Percentiles rank a stretch among this genome's conserved stretches.
Evolutionary conservation across 2,797 vertebrate genomes (phyloP).

Genomic region (Myiothlypis coronata): DNA sequence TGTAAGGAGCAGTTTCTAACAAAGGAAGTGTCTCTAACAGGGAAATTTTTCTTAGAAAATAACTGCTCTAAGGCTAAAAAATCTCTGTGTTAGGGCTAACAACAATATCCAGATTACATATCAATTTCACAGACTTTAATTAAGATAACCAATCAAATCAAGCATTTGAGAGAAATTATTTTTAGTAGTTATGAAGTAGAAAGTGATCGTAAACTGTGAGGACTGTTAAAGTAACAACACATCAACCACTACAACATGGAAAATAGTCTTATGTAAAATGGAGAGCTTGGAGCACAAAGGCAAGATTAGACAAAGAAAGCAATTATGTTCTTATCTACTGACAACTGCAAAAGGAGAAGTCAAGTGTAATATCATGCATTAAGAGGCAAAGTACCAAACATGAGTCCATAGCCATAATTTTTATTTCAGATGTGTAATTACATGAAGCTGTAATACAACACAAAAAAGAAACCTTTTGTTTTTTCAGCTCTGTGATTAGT

Average conservation of each 20-base stretch:
- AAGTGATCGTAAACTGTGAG: not conserved
- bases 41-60: not conserved
- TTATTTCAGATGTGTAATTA: constrained; percentile 47
- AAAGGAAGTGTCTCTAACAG: not conserved
- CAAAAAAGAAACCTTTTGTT: not conserved
- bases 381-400: constrained; percentile 29
- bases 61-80: not conserved
- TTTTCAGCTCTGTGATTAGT: not conserved
- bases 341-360: constrained; percentile 36
- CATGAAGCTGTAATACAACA: not conserved
- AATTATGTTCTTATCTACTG: constrained; percentile 52
- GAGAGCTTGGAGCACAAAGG: not conserved
- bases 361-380: constrained; percentile 37
- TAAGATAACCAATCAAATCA: not conserved
- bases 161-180: not conserved
- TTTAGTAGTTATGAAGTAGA: not conserved
- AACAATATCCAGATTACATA: not conserved
- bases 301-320: constrained; percentile 41
- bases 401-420: constrained; percentile 17
- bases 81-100: not conserved
- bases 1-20: not conserved
- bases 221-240: not conserved
- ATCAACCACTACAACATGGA: not conserved
- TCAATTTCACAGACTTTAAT: not conserved
- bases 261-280: not conserved